phyloP scores from a whole-genome alignment of 1,140 invertebrate genomes.

The Cherax quadricarinatus region DNA sequence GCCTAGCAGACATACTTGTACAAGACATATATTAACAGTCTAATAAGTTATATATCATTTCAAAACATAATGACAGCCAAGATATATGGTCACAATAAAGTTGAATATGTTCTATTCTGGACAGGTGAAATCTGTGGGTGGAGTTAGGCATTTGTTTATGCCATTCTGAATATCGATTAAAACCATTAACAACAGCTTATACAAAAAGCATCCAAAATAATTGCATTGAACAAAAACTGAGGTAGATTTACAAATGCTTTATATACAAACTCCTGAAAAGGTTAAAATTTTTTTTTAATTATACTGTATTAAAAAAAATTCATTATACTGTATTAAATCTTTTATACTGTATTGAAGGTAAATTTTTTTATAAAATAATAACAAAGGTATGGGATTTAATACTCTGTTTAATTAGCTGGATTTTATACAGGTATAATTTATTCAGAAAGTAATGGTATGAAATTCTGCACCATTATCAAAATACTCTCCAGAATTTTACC shows the following conservation, averaged over 20 bases:
- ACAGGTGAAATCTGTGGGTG: background rate
- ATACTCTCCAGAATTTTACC: background rate
- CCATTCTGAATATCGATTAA: background rate
- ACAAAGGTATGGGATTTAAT: background rate
- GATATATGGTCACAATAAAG: background rate
- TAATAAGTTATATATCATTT: background rate
- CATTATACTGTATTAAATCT: too few relatives aligned
- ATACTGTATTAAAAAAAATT: background rate
- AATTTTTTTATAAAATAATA: background rate
- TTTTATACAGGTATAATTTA: background rate
- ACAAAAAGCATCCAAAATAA: slow-evolving; percentile 18
- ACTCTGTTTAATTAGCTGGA: background rate
- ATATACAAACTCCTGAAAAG: background rate
- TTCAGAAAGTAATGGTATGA: background rate
- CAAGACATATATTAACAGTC: background rate
- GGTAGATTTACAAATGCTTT: slow-evolving; percentile 32
- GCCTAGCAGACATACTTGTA: background rate
- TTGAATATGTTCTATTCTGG: background rate
- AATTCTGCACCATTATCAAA: background rate
- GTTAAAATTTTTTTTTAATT: background rate
- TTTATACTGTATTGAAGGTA: background rate
- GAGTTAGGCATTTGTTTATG: background rate
- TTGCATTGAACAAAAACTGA: background rate
- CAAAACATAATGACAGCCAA: background rate
- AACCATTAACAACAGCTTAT: background rate